Evolutionary conservation across 2,888 invertebrate genomes (phyloP), one percentile per base, ranked within the genome.

Genomic region (Chrysomela aeneicollis): DNA sequence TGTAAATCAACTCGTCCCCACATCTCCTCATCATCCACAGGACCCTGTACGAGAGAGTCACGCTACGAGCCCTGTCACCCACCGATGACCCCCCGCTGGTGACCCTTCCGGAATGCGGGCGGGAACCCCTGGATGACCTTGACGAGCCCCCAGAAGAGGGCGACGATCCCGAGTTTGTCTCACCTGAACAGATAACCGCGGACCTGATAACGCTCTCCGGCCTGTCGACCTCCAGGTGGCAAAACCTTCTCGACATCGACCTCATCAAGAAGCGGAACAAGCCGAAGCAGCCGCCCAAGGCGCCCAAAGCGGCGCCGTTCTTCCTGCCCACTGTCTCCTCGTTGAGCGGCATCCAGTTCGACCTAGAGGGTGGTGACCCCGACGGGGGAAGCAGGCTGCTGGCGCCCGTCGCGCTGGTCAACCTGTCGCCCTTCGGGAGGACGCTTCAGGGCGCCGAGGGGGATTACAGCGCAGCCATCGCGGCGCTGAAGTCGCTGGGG

Each of bases 301-400:
- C 88, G 1, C 92, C 94, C 0, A 94, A 94, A 82, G 88, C 91
- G 0, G 98, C 97, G 0, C 98, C 98, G 0, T 99, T 99, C 85
- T 98, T 99, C 81, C 84, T 98, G 57, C 97, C 98, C 0, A 97
- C 97, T 0, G 86, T 97, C 61, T 88, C 94, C 0, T 92, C 93
- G 0, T 84, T 96, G 17, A 89, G 93, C 73, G 90, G 93, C 73
- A 83, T 94, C 5, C 90, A 91, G 79, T 98, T 98, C 81, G 93
- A 93, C 79, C 79, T 92, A 1, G 82, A 84, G 26, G 50, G 61
- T 9, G 66, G 69, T 9, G 21, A 37, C n/a, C n/a, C n/a, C 1
- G 80, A 78, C 10, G 74, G 82, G 1, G 78, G 79, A 10, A 87
- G 86, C 5, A 88, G 87, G 76, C 74, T 91, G 2, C 73, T 88